phyloP scores from a whole-genome alignment of 1,140 invertebrate species.

The Drosophila quadrilineata region DNA sequence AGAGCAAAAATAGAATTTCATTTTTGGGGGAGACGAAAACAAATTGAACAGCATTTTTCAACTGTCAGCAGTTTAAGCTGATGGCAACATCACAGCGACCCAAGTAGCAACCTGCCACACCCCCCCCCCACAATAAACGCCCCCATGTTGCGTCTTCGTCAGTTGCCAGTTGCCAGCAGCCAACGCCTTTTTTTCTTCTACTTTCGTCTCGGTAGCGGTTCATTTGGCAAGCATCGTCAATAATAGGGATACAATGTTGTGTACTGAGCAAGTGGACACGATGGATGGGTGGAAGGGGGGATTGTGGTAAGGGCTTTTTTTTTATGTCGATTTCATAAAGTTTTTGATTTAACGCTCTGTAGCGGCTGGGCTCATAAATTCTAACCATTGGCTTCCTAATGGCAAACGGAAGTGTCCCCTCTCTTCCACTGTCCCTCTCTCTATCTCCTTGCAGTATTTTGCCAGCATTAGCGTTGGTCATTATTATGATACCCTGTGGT shows the following conservation, averaged over 20 bases:
- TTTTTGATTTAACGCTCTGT: slow-evolving; percentile 59
- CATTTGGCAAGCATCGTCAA: slow-evolving; percentile 64
- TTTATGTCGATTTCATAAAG: slow-evolving; percentile 62
- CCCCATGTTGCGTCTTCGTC: slow-evolving; percentile 12
- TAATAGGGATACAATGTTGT: slow-evolving; percentile 51
- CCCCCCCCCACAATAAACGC: background rate
- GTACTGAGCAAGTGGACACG: background rate
- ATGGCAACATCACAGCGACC: slow-evolving; percentile 35
- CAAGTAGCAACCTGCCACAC: slow-evolving; percentile 1
- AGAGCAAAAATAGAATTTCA: slow-evolving; percentile 26
- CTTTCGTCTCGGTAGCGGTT: no score
- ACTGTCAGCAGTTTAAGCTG: slow-evolving; percentile 68
- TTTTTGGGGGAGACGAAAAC: no score
- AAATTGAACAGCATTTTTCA: slow-evolving; percentile 60
- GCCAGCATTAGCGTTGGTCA: slow-evolving; percentile 1
- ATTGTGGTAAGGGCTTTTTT: slow-evolving; percentile 12
- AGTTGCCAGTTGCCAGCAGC: no score
- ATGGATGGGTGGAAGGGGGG: background rate
- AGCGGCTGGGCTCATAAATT: slow-evolving; percentile 40
- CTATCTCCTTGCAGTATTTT: no score
- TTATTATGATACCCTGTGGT: slow-evolving; percentile 4
- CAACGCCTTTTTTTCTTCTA: slow-evolving; percentile 2
- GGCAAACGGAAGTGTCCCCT: slow-evolving; percentile 27
- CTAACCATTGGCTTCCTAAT: slow-evolving; percentile 28
- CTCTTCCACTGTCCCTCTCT: no score